phyloP scores from a whole-genome alignment of 2,888 invertebrate genomes.

The Hoplodrina blanda region DNA sequence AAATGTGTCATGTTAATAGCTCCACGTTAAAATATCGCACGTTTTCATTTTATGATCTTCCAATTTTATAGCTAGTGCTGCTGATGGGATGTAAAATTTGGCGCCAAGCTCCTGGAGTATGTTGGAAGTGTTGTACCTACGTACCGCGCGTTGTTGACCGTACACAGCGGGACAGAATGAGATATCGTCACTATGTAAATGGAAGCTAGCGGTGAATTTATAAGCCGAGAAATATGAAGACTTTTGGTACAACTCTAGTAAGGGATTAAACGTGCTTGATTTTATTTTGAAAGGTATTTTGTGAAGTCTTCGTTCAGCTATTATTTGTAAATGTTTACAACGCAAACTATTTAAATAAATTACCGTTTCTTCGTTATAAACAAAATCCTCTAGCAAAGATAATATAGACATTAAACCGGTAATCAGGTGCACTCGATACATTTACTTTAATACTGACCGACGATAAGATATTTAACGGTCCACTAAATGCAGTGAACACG shows the following conservation, averaged over 20 bases:
- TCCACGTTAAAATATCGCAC: conserved; percentile 78
- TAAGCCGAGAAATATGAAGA: conserved; percentile 28
- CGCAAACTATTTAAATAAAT: neutral
- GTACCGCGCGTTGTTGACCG: conserved; percentile 3
- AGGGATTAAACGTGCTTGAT: neutral
- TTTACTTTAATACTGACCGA: conserved; percentile 38
- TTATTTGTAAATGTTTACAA: conserved; percentile 1
- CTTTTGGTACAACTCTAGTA: conserved; percentile 7
- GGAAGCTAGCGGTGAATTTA: conserved; percentile 10
- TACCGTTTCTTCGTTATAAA: neutral
- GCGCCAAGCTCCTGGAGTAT: conserved; percentile 25
- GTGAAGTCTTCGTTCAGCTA: neutral
- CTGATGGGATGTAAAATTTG: conserved; percentile 55
- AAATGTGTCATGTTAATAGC: conserved; percentile 84
- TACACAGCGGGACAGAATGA: conserved; percentile 31
- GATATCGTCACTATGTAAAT: conserved; percentile 23
- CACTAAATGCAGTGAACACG: conserved; percentile 46
- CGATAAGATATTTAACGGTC: conserved; percentile 50
- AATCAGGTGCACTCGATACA: conserved; percentile 38
- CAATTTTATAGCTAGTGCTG: conserved; percentile 76
- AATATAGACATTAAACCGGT: conserved; percentile 1
- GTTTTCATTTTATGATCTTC: conserved; percentile 79
- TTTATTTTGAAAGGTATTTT: conserved; percentile 6
- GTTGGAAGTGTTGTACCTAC: neutral
- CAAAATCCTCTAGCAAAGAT: neutral